These are phyloP conservation scores for Didymodactylos carnosus DNA, from an alignment of 2,888 invertebrate genomes.

Conservation along the genomic window DNA sequence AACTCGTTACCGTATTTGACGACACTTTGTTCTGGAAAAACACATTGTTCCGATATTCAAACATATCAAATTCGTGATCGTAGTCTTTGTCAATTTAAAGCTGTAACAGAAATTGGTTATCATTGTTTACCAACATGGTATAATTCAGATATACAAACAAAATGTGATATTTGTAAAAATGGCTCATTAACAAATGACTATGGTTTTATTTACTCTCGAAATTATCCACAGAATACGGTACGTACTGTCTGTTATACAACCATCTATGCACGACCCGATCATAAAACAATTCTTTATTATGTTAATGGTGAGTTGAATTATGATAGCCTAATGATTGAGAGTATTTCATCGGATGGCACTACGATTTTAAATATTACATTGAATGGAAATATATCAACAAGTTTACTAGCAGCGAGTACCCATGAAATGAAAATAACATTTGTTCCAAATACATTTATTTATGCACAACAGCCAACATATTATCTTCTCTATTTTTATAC, in stretches of 20 bases:
- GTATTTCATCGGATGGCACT: not conserved
- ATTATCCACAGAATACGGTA: not conserved
- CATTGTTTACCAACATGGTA: not conserved
- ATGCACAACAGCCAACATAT: not conserved
- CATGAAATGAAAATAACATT: not conserved
- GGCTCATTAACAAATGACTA: not conserved
- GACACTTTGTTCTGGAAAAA: not conserved
- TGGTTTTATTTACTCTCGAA: not conserved
- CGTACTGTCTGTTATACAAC: not conserved
- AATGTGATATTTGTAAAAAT: not conserved
- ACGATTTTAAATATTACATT: not conserved
- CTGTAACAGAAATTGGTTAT: not conserved
- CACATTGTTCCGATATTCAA: not conserved
- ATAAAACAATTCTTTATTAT: not conserved
- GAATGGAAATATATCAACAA: not conserved
- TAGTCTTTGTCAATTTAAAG: not conserved
- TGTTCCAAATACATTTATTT: not conserved
- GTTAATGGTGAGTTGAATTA: not conserved
- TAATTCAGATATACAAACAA: not conserved
- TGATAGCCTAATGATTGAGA: not conserved
- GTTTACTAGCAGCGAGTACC: not conserved
- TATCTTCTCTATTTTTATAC: not conserved
- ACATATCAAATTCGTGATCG: not conserved
- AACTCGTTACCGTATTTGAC: not conserved
- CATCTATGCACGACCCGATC: not conserved